phyloP scores from a whole-genome alignment of 2,113 vertebrate genomes.

The Accipiter cooperii region DNA sequence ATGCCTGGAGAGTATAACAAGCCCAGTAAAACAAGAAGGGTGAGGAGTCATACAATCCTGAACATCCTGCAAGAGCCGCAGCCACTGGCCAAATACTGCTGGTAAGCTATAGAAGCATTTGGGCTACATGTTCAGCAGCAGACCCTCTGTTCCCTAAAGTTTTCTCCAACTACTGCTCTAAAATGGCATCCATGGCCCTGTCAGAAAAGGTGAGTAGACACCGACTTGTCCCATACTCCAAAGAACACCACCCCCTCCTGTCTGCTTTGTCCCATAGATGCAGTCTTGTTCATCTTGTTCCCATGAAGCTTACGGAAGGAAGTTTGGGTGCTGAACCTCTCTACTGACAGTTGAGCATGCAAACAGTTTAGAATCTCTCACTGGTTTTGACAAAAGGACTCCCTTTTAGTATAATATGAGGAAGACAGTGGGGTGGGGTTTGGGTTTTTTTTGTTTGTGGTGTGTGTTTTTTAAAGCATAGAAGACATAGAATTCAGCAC shows the following conservation, averaged over 20 bases:
- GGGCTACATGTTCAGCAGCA: background rate
- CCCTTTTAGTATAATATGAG: background rate
- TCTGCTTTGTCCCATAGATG: background rate
- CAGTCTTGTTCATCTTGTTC: background rate
- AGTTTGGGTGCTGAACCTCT: background rate
- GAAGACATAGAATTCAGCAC: background rate
- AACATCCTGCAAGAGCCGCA: background rate
- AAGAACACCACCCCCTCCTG: background rate
- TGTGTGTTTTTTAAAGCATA: background rate
- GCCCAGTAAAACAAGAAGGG: background rate
- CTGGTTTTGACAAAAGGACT: background rate
- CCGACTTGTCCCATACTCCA: background rate
- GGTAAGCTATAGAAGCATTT: background rate
- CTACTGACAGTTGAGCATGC: background rate
- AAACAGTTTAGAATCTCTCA: background rate
- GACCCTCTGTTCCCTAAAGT: background rate
- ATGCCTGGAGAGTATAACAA: background rate
- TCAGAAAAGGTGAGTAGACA: background rate
- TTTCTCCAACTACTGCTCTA: background rate
- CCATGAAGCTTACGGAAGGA: background rate
- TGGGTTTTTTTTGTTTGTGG: background rate
- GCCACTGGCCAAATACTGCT: background rate
- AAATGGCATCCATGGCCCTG: background rate
- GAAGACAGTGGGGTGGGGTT: background rate
- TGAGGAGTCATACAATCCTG: background rate